phyloP scores from a whole-genome alignment of 1,140 invertebrate genomes.

The Drosophila nannoptera region DNA sequence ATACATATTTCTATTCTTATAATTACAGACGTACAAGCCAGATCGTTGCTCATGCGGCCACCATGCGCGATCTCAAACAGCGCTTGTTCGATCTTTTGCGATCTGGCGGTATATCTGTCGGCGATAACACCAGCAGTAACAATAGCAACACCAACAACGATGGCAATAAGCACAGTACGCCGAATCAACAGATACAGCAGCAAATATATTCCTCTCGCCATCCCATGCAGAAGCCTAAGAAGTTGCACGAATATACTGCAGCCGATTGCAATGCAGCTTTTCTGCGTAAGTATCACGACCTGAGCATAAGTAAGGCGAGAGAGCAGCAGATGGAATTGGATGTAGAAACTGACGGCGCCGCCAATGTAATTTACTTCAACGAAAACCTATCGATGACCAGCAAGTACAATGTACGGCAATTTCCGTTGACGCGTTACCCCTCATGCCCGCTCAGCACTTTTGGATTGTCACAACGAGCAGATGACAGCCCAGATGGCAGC shows the following conservation, averaged over 20 bases:
- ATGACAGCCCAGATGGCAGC: slow-evolving; percentile 54
- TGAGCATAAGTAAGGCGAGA: slow-evolving; percentile 48
- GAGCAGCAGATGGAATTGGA: slow-evolving; percentile 33
- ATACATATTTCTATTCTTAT: background rate
- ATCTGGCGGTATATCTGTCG: slow-evolving; percentile 59
- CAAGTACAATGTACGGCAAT: slow-evolving; percentile 63
- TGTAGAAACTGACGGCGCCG: slow-evolving; percentile 11
- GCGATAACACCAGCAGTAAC: slow-evolving; percentile 37
- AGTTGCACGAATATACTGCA: slow-evolving; percentile 69
- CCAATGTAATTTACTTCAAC: slow-evolving; percentile 75
- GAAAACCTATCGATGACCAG: slow-evolving; percentile 78
- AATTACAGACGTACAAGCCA: slow-evolving; percentile 13
- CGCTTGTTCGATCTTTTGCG: slow-evolving; percentile 73
- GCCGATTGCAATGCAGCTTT: slow-evolving; percentile 71
- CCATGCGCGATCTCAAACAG: slow-evolving; percentile 77
- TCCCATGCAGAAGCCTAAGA: slow-evolving; percentile 57
- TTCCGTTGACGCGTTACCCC: slow-evolving; percentile 60
- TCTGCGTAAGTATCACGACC: slow-evolving; percentile 68
- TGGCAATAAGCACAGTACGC: slow-evolving; percentile 22
- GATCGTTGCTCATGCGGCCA: slow-evolving; percentile 22
- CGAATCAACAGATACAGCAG: slow-evolving; percentile 26
- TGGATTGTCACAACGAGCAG: slow-evolving; percentile 28
- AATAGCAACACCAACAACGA: slow-evolving; percentile 19
- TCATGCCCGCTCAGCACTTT: slow-evolving; percentile 67
- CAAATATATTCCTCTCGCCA: slow-evolving; percentile 15